Base-by-base conservation (phyloP, 2,888 invertebrate genomes). In the Aricia artaxerxes region DNA sequence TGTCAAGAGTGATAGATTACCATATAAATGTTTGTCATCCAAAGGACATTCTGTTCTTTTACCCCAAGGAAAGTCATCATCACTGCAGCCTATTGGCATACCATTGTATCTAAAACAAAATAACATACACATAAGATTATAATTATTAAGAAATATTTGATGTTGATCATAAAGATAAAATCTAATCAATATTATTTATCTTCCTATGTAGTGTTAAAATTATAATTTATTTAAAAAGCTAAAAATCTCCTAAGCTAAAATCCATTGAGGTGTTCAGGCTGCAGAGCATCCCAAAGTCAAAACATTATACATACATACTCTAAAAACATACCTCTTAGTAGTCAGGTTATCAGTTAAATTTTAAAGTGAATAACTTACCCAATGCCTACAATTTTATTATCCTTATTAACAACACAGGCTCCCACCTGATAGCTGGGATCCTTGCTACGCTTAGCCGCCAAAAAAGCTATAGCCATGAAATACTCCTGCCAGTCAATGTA, bases 401-500 rank as follows among this genome's bases (percentile, higher is more conserved):
- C 96, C 53, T 95, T 89, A 86, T 98, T 98, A 0, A 99, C 98
- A 85, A 99, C 97, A 87, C 99, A 99, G 6, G 99, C 99, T 4
- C 99, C 99, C 31, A 99, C 99, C 95, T 99, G 99, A 3, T 97
- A 97, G 78, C 93, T 94, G 0, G 99, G 99, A 93, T 99, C 99
- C 93, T 99, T 99, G 87, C 99, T 99, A 79, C 99, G 95, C 93
- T 98, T 97, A 0, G 99, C 97, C 1, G 98, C 97, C 44, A 99
- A 93, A 86, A 98, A 96, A 2, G 99, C 99, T 9, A 97, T 96
- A 0, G 97, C 97, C 99, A 99, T 99, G 88, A 99, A 99, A 91
- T 99, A 99, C 83, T 99, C 99, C 80, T 96, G 95, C 99, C 99
- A 99, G 69, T 96, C 95, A 53, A 99, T 88, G 85, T 97, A 98